Conservation (phyloP, 2,888 invertebrate species). For the Tetramorium bicarinatum region DNA sequence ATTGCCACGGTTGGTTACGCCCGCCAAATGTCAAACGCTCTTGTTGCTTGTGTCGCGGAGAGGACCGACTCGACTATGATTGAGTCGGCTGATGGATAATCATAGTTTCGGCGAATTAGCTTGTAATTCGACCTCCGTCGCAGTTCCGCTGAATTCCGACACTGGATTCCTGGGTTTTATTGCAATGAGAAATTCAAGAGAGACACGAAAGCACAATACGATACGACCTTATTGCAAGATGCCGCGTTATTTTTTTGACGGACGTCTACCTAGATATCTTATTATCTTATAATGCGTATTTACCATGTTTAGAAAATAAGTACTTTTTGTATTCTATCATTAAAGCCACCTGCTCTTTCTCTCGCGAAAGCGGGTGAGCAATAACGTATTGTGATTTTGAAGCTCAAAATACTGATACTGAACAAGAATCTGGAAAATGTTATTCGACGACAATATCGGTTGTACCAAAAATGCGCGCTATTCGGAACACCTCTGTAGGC, state of each 20-base stretch:
- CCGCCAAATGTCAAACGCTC: conserved; percentile 79
- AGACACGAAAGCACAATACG: background rate
- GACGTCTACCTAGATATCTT: background rate
- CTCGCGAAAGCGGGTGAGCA: background rate
- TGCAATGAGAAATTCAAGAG: background rate
- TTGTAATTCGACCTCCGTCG: conserved; percentile 19
- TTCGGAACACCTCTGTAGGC: conserved; percentile 79
- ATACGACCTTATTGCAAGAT: background rate
- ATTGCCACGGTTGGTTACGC: conserved; percentile 80
- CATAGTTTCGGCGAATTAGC: conserved; percentile 48
- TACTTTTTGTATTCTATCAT: background rate
- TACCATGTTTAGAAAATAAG: background rate
- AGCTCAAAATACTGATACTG: background rate
- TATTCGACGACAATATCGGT: conserved; percentile 35
- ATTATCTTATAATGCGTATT: background rate
- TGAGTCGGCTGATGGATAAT: conserved; percentile 54
- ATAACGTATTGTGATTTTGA: background rate
- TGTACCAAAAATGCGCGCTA: conserved; percentile 69
- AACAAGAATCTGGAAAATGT: background rate
- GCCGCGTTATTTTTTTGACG: background rate
- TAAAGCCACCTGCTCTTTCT: background rate
- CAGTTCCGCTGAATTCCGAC: background rate
- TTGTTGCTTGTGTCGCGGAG: conserved; percentile 67
- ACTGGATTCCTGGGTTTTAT: conserved; percentile 13
- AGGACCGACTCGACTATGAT: conserved; percentile 65